These are phyloP conservation scores for Danio kyathit DNA, from an alignment of 2,797 vertebrate genomes.

Conservation along the genomic window DNA sequence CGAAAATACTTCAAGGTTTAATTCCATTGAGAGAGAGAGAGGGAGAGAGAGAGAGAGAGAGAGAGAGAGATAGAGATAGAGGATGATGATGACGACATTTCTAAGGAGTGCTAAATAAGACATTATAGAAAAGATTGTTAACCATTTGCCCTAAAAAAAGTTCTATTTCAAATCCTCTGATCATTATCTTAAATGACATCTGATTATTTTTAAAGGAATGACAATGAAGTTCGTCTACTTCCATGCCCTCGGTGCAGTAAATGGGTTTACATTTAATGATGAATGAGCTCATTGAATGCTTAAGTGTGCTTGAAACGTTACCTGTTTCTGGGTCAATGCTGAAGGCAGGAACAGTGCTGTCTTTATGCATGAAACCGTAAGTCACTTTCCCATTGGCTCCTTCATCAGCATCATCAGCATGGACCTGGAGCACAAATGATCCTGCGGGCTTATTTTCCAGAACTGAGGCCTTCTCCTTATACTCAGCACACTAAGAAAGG, in stretches of 20 bases:
- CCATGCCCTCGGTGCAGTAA: neutral
- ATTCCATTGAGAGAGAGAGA: slow-evolving; percentile 13
- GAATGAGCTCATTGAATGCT: neutral
- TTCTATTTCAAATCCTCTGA: neutral
- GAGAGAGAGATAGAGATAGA: slow-evolving; percentile 18
- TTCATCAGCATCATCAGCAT: slow-evolving; percentile 89
- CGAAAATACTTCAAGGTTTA: slow-evolving; percentile 45
- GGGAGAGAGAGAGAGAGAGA: neutral
- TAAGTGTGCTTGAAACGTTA: slow-evolving; percentile 58
- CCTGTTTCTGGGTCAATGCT: slow-evolving; percentile 90
- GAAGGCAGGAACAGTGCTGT: slow-evolving; percentile 87
- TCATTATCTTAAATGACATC: neutral
- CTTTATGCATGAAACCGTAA: slow-evolving; percentile 91
- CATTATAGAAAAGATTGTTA: neutral
- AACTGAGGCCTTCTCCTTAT: slow-evolving; percentile 84
- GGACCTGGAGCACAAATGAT: slow-evolving; percentile 87
- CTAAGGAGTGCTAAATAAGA: slow-evolving; percentile 11
- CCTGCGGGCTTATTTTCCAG: slow-evolving; percentile 89
- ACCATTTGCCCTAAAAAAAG: neutral
- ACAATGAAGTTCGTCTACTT: neutral
- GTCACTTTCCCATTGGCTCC: slow-evolving; percentile 88
- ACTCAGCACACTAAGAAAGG: slow-evolving; percentile 84
- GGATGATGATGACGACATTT: neutral
- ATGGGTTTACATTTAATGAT: neutral
- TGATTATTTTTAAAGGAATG: neutral